A percentile compares a stretch with the other conserved stretches of the same genome.
Evolutionary conservation across 2,113 vertebrate species (phyloP).

Genomic region (Apodemus speciosus): DNA sequence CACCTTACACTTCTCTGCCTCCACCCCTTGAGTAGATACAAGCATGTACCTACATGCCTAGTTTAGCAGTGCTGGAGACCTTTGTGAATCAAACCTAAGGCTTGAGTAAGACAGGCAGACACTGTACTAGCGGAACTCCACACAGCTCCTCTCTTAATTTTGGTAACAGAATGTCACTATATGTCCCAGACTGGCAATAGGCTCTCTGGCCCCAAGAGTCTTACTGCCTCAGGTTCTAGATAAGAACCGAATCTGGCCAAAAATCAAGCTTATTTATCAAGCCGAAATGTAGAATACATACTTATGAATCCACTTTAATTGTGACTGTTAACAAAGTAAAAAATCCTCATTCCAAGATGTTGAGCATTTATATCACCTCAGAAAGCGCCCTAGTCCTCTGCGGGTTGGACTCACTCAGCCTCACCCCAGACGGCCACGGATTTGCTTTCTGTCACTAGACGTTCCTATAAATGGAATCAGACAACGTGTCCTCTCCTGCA

Average conservation of each 20-base stretch:
- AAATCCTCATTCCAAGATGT: neutral
- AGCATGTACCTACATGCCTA: neutral
- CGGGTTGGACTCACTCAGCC: too few relatives aligned
- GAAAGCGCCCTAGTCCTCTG: neutral
- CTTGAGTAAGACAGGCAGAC: too few relatives aligned
- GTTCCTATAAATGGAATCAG: slow-evolving; percentile 6
- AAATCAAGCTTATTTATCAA: neutral
- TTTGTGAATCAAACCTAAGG: too few relatives aligned
- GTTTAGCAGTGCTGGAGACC: neutral
- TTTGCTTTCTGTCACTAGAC: slow-evolving; percentile 5
- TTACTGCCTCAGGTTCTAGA: neutral
- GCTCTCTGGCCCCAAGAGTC: neutral
- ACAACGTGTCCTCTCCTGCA: neutral
- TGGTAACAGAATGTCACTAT: neutral
- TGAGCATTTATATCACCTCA: neutral
- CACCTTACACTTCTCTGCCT: neutral
- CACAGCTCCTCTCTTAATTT: neutral
- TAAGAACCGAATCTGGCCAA: neutral
- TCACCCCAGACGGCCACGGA: neutral
- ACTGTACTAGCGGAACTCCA: neutral
- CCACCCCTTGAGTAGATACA: neutral
- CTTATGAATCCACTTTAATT: neutral
- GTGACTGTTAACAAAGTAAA: neutral
- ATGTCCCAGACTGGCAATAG: neutral
- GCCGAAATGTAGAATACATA: neutral